These are phyloP conservation scores for Chiridota heheva DNA, from an alignment of 35 echinoderm and acorn worm genomes.

Conservation along the genomic window DNA sequence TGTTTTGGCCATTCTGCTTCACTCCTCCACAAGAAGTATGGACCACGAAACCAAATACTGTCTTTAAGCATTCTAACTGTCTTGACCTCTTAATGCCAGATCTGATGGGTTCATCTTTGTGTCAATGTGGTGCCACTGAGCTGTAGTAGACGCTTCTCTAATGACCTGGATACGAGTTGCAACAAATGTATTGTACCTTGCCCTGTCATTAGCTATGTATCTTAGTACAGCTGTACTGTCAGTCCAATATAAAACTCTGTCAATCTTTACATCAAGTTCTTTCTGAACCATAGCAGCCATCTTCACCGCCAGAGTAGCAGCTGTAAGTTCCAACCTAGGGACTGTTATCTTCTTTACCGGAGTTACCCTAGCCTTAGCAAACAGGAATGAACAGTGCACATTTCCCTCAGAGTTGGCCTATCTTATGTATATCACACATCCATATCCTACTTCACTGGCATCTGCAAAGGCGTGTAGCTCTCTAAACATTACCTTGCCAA, in stretches of 20 bases:
- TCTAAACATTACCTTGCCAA: conserved; percentile 22
- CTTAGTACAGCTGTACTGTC: conserved; percentile 55
- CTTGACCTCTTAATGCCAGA: conserved; percentile 51
- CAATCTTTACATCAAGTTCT: conserved; percentile 29
- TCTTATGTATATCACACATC: conserved; percentile 30
- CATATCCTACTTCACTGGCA: conserved; percentile 50
- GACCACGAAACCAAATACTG: background rate
- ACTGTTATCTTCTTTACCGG: conserved; percentile 47
- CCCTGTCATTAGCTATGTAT: conserved; percentile 38
- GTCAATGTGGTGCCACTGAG: conserved; percentile 58
- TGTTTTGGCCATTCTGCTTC: background rate
- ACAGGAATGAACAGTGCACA: conserved; percentile 14
- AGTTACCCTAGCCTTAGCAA: conserved; percentile 42
- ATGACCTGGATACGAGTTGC: conserved; percentile 49
- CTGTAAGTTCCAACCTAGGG: conserved; percentile 63
- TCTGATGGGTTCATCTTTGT: conserved; percentile 61
- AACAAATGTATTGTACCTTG: conserved; percentile 49
- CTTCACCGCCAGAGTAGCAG: conserved; percentile 47
- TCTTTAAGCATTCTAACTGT: background rate
- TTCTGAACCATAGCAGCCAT: conserved; percentile 1
- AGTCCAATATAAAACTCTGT: conserved; percentile 28
- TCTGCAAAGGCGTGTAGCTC: conserved; percentile 53
- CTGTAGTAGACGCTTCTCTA: conserved; percentile 43
- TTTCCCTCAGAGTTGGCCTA: background rate
- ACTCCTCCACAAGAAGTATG: background rate